phyloP scores from a whole-genome alignment of 2,888 invertebrate species.

The Drosophila mimetica region DNA sequence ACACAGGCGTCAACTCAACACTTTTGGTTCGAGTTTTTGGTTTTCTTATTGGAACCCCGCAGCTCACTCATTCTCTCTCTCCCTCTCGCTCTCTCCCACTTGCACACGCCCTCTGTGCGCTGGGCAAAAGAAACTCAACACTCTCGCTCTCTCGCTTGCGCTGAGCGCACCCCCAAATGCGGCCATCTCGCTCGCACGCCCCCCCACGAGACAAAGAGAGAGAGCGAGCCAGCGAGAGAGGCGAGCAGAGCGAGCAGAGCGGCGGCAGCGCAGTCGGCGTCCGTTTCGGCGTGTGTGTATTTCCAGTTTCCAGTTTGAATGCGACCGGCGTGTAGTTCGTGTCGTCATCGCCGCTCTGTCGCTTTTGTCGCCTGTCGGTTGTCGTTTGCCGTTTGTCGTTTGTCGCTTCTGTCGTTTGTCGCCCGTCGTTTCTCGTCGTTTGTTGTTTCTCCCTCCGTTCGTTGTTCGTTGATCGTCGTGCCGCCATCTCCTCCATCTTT shows the following conservation, averaged over 20 bases:
- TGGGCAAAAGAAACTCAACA: conserved; percentile 59
- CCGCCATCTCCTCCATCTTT: conserved; percentile 2
- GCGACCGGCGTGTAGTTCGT: conserved; percentile 85
- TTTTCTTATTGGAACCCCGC: conserved; percentile 72
- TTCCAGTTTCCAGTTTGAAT: conserved; percentile 84
- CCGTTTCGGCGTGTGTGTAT: conserved; percentile 33
- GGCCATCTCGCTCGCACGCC: conserved; percentile 38
- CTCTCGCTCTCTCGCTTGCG: conserved; percentile 40
- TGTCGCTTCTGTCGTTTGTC: conserved; percentile 61
- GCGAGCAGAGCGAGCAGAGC: conserved; percentile 17
- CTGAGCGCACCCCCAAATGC: conserved; percentile 8
- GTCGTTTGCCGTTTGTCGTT: conserved; percentile 26
- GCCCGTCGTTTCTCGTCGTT: conserved; percentile 64
- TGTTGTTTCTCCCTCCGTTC: conserved; percentile 21
- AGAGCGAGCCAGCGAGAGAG: conserved; percentile 22
- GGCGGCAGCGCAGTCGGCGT: conserved; percentile 31
- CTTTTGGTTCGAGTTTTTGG: conserved; percentile 64
- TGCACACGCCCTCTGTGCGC: conserved; percentile 14
- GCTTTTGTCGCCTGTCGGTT: conserved; percentile 42
- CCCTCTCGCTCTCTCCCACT: conserved; percentile 59
- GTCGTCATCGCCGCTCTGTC: conserved; percentile 77
- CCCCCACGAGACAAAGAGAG: conserved; percentile 26
- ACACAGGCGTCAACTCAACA: conserved; percentile 71
- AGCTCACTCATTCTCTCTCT: conserved; percentile 38
- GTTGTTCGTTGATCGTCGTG: conserved; percentile 18